phyloP scores from a whole-genome alignment of 2,888 invertebrate genomes.

The Theodoxus fluviatilis region DNA sequence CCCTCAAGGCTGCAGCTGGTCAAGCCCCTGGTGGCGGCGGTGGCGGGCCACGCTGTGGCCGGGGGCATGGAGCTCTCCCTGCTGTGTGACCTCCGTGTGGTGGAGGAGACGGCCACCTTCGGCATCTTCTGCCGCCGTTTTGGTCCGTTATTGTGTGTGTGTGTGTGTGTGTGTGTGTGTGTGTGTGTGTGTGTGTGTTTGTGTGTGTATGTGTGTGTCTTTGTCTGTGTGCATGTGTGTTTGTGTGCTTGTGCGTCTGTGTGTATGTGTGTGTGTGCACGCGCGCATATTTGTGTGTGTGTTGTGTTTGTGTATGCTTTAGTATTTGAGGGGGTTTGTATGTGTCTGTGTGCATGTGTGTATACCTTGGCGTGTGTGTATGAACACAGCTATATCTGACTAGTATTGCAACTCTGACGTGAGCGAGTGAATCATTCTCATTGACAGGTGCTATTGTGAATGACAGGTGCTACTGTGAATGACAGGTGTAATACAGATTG shows the following conservation, averaged over 20 bases:
- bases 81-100: constrained; percentile 87
- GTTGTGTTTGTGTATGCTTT: background rate
- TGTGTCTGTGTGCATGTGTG: constrained; percentile 35
- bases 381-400: too few species aligned
- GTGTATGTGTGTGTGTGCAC: too few species aligned
- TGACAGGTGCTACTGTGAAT: too few species aligned
- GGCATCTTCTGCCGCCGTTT: constrained; percentile 89
- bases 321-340: background rate
- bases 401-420: too few species aligned
- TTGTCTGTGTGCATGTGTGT: too few species aligned
- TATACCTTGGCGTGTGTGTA: too few species aligned
- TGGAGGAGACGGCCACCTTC: constrained; percentile 84
- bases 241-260: too few species aligned
- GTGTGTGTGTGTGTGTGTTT: too few species aligned
- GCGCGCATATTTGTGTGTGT: background rate
- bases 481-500: too few species aligned
- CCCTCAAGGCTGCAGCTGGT: constrained; percentile 76
- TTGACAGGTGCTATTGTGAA: too few species aligned
- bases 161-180: too few species aligned
- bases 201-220: background rate
- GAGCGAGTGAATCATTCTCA: too few species aligned
- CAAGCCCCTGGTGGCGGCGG: constrained; percentile 89
- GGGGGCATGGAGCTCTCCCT: constrained; percentile 88
- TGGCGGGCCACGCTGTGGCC: constrained; percentile 89
- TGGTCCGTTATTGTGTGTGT: constrained; percentile 72